These are phyloP conservation scores for Heliocidaris tuberculata DNA, from an alignment of 35 echinoderm and acorn worm genomes.

Conservation along the genomic window DNA sequence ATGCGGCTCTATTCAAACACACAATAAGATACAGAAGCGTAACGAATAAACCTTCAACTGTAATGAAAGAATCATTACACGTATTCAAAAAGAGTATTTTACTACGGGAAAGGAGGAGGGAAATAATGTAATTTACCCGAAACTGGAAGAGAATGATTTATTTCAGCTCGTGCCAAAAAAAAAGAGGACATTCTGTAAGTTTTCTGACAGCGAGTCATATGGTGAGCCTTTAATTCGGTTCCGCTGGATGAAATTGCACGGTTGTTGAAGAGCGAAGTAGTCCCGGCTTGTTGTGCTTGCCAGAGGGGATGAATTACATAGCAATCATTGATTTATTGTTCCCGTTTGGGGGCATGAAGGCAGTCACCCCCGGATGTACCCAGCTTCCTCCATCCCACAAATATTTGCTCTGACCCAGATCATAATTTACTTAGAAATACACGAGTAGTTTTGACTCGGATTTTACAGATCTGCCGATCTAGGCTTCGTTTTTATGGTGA, in stretches of 20 bases:
- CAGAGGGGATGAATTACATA: not conserved
- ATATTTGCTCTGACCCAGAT: slow-evolving; percentile 10
- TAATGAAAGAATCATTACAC: too few relatives aligned
- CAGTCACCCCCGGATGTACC: not conserved
- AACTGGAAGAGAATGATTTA: too few relatives aligned
- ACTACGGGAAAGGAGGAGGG: too few relatives aligned
- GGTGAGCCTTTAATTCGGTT: not conserved
- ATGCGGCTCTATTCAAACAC: too few relatives aligned
- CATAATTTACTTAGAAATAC: slow-evolving; percentile 6
- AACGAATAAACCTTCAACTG: too few relatives aligned
- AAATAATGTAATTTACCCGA: too few relatives aligned
- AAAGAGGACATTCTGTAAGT: too few relatives aligned
- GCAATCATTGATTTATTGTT: slow-evolving; percentile 5
- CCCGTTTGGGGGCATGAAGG: not conserved
- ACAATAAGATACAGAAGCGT: too few relatives aligned
- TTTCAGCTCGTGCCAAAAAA: too few relatives aligned
- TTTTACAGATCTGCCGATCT: not conserved
- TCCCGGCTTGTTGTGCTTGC: not conserved
- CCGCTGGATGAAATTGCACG: not conserved
- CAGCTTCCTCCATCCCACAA: not conserved
- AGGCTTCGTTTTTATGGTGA: too few relatives aligned
- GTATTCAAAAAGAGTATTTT: too few relatives aligned
- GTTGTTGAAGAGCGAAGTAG: not conserved
- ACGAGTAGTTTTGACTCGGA: not conserved
- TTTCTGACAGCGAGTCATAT: not conserved